Conservation (phyloP, 2,113 vertebrate genomes). For the Telmatochromis bifrenatus region DNA sequence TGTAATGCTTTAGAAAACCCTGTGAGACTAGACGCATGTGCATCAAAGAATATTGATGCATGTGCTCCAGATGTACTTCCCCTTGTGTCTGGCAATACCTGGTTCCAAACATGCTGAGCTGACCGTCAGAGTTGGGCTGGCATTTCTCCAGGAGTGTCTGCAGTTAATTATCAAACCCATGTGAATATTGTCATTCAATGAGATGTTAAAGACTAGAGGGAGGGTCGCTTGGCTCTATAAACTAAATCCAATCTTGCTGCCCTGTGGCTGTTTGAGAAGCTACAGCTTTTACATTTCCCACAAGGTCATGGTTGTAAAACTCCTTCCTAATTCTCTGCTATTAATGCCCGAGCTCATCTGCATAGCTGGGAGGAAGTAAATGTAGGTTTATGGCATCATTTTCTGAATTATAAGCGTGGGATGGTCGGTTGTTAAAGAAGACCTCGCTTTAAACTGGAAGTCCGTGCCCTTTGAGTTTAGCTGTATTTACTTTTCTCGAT, state of each 20-base stretch:
- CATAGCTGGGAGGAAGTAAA: constrained; percentile 40
- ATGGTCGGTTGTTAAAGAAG: constrained; percentile 24
- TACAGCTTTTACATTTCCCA: constrained; percentile 11
- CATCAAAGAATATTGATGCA: background rate
- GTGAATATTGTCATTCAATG: constrained; percentile 29
- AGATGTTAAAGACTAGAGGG: constrained; percentile 8
- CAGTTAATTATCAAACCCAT: constrained; percentile 25
- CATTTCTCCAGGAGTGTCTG: background rate
- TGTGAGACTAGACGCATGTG: background rate
- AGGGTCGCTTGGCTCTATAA: constrained; percentile 40
- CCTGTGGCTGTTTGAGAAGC: background rate
- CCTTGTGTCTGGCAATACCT: background rate
- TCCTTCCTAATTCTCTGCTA: constrained; percentile 20
- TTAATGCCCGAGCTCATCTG: constrained; percentile 49
- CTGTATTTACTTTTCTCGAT: constrained; percentile 9
- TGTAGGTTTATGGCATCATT: constrained; percentile 47
- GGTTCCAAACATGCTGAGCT: background rate
- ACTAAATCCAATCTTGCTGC: constrained; percentile 39
- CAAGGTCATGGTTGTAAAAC: constrained; percentile 54
- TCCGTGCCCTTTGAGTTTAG: constrained; percentile 17
- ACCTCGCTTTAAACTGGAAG: background rate
- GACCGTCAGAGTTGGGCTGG: background rate
- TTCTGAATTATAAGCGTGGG: constrained; percentile 28
- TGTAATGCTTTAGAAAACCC: background rate
- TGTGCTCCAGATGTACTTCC: fast-evolving